A percentile compares a stretch with the other conserved stretches of the same genome.
phyloP scores from a whole-genome alignment of 2,113 vertebrate species.

The Elaphurus davidianus region DNA sequence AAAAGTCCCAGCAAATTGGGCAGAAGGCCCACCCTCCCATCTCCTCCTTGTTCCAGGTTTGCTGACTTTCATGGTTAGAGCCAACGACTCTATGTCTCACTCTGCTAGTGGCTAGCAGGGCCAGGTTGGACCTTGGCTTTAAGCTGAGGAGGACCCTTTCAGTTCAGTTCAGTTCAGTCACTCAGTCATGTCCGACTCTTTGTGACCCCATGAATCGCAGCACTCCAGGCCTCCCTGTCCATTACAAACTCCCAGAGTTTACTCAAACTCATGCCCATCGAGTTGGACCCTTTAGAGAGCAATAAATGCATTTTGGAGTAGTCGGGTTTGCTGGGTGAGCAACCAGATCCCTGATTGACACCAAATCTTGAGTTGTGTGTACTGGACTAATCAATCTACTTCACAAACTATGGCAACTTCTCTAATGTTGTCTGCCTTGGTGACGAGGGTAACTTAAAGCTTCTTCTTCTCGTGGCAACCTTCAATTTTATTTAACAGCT shows the following conservation, averaged over 20 bases:
- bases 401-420: neutral
- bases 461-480: neutral
- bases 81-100: fast-evolving
- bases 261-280: too few species aligned
- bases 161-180: too few species aligned
- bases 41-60: neutral
- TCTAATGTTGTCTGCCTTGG: neutral
- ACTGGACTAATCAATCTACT: fast-evolving
- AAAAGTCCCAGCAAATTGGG: too few species aligned
- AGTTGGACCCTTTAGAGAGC: neutral
- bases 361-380: neutral
- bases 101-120: neutral
- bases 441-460: too few species aligned
- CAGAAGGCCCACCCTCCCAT: neutral
- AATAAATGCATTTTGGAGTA: neutral
- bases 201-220: too few species aligned
- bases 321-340: neutral
- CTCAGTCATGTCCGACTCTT: too few species aligned
- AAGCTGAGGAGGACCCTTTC: neutral
- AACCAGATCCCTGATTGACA: neutral
- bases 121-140: neutral
- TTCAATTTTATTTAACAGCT: neutral
- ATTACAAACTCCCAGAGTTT: too few species aligned
- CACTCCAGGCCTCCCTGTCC: too few species aligned
- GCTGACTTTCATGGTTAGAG: neutral